Evolutionary conservation across 2,888 invertebrate species (phyloP), one percentile per base, ranked within the genome.

Genomic region (Drosophila rubida): DNA sequence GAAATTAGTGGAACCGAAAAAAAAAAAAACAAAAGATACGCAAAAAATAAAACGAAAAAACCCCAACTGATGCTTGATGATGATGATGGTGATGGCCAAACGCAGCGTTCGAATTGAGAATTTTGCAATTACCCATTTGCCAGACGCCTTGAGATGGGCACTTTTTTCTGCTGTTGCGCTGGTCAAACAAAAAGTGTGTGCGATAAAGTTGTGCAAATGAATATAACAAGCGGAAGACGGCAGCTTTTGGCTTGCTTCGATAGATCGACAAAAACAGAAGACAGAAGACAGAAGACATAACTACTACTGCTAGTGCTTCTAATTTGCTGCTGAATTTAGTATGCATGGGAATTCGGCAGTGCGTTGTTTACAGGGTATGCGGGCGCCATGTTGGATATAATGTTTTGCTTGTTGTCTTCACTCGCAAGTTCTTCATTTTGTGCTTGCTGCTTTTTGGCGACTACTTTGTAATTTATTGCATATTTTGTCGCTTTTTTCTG

Each of bases 381-480:
- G 7, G 7, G 16, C 7, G 25, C 13, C 19, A 11, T 19, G 13
- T 27, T 22, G 14, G 13, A 19, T 39, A 19, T 39, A 51, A 51
- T 45, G 32, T 32, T 48, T 37, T 37, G 45, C 46, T 65, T 54
- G 32, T 25, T 32, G 32, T 32, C 4, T n/a, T 32, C 32, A 32
- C 3, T 19, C 19, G 1, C 19, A 19, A 19, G 1, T 19, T 19
- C n/a, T 14, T 42, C 19, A 19, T 61, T 32, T 16, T 60, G 14
- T 46, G 11, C 16, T 6, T 46, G 11, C 11, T 25, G 14, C 44
- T 39, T 25, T 60, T 59, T 44, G 41, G 37, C 14, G 39, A 37
- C 30, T 60, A 68, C 61, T 75, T 78, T 67, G 78, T 80, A 80
- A 82, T 86, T 80, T 74, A 80, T 81, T 69, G 83, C 80, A 58